Base-by-base conservation (phyloP, 1,140 invertebrate species). In the Drosophila eugracilis region DNA sequence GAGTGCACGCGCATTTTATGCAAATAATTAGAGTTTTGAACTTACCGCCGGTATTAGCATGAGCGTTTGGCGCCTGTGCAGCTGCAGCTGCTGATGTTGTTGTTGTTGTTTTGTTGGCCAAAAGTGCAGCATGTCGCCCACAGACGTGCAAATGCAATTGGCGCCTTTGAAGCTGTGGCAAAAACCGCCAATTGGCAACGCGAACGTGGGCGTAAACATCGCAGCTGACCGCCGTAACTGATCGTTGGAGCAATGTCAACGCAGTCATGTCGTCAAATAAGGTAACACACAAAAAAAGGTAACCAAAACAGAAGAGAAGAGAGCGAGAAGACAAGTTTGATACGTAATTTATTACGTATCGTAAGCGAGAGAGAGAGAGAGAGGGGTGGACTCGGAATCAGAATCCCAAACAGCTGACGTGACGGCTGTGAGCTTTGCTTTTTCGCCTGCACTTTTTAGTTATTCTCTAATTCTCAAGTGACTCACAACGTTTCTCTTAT, bases 391-490 rank as follows among this genome's bases (percentile, higher is more conserved):
- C 9, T 32, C 10, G 12, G 30, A 32, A 12, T 15, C 21, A 24
- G 21, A 45, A 26, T 45, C 42, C 12, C 21, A 45, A 45, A 24
- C 81, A 85, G 81, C 81, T 85, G 81, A 77, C 62, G 76, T 50
- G 49, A 67, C 60, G 10, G 42, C 42, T 58, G 72, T 54, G 55
- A 62, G 21, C 34, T 42, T 60, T 66, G 39, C 50, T 63, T 66
- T 66, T 58, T 65, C 58, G 15, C 83, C 76, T 88, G 84, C 83
- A 88, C 66, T 88, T 88, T 88, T 88, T 88, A 71, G 70, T 86
- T 83, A 78, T 78, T 78, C 60, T 70, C 58, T 71, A 59, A 57
- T 48, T 71, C 48, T 66, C 78, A 66, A 75, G 69, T 75, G 74
- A 77, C 62, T 78, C 71, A 83, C 76, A 85, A 75, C 80, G 83